Evolutionary conservation across 2,888 invertebrate species (phyloP), one percentile per base, ranked within the genome.

Genomic region (Tachystola acroxantha): DNA sequence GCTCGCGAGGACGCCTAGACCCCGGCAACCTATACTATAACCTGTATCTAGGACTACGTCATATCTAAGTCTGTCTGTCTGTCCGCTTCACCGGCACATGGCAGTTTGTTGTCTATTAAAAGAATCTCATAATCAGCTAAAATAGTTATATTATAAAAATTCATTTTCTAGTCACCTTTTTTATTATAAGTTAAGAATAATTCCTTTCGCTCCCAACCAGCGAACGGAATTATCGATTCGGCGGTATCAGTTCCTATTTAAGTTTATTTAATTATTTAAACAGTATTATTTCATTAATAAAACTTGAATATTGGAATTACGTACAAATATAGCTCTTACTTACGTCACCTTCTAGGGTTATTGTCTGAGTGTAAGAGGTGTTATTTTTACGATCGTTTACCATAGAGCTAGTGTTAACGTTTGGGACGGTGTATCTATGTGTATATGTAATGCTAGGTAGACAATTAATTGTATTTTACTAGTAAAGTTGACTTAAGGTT

Each of bases 321-420:
- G 69, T 77, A 76, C 78, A 77, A 78, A 76, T 67, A 61, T 73
- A 73, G 60, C 64, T 68, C 53, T 68, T 53, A 53, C 49, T 28
- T 55, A 48, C 51, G 81, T 80, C 82, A 79, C 77, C 79, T 82
- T 75, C 79, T 84, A 81, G 77, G 51, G 43, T 68, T 53, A 50
- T n/a, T 24, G 45, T 43, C 51, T 56, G 50, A 39, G 44, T 47
- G 58, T 57, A n/a, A 51, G 48, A 57, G 54, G 56, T 49, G 50
- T 64, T 71, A 70, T 66, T 67, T 70, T 64, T 61, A 67, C 58
- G 45, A 48, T 42, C 16, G 16, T 16, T 16, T 16, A 16, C 6
- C 16, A 16, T 16, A 39, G 43, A 36, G 45, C 28, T 33, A 35
- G 32, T 34, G 41, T 37, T 39, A 41, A 37, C 38, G 37, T 43